Conservation (phyloP, 2,888 invertebrate species). For the Adela reaumurella region DNA sequence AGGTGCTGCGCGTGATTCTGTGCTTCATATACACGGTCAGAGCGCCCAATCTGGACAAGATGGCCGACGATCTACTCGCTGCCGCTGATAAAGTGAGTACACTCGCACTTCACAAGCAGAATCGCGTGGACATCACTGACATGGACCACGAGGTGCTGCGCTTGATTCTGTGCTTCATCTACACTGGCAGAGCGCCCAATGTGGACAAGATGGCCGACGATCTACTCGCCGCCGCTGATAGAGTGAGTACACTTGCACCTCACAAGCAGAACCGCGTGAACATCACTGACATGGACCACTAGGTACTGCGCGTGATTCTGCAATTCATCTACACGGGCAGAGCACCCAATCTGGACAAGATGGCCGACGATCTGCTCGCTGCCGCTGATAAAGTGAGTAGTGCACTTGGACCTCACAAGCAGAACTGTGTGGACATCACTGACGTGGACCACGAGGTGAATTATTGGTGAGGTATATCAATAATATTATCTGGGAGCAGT, state of each 20-base stretch:
- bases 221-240: slow-evolving; percentile 96
- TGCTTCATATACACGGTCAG: slow-evolving; percentile 98
- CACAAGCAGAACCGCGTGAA: slow-evolving; percentile 94
- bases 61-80: slow-evolving; percentile 97
- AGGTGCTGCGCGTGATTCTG: slow-evolving; percentile 95
- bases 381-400: slow-evolving; percentile 86
- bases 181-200: slow-evolving; percentile 94
- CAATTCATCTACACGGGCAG: slow-evolving; percentile 98
- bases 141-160: slow-evolving; percentile 96
- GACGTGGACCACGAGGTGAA: slow-evolving; percentile 97
- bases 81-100: slow-evolving; percentile 88
- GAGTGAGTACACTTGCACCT: slow-evolving; percentile 69
- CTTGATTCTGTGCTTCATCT: slow-evolving; percentile 97
- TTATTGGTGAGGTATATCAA: no score
- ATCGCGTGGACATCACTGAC: no score
- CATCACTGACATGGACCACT: slow-evolving; percentile 96
- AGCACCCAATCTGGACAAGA: slow-evolving; percentile 92
- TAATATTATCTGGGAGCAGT: no score
- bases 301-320: slow-evolving; percentile 95
- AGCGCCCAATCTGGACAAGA: slow-evolving; percentile 92
- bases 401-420: slow-evolving; percentile 60
- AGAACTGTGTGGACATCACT: slow-evolving; percentile 86
- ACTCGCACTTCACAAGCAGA: no score
- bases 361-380: slow-evolving; percentile 97
- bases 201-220: slow-evolving; percentile 98